phyloP scores from a whole-genome alignment of 2,113 vertebrate species.

The Seriola dumerili region DNA sequence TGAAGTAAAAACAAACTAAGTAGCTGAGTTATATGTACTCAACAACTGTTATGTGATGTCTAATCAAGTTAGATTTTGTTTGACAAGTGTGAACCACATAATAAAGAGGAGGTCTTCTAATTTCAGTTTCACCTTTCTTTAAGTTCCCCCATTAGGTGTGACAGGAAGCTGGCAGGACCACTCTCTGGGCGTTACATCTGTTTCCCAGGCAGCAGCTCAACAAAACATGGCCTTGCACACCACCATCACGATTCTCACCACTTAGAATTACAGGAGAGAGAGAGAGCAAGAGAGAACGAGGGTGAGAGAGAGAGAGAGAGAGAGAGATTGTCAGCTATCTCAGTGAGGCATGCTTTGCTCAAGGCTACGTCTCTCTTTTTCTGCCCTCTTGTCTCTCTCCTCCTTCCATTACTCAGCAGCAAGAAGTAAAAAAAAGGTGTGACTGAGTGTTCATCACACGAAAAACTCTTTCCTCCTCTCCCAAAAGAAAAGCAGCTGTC shows the following conservation, averaged over 20 bases:
- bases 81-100: constrained; percentile 12
- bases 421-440: constrained; percentile 65
- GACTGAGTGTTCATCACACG: constrained; percentile 63
- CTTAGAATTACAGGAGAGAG: constrained; percentile 53
- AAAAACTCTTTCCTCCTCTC: constrained; percentile 52
- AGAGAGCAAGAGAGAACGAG: constrained; percentile 10
- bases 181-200: constrained; percentile 72
- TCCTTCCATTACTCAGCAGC: constrained; percentile 74
- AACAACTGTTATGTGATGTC: neutral
- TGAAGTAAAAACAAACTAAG: neutral
- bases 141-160: constrained; percentile 52
- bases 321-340: constrained; percentile 70
- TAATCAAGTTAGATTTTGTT: neutral
- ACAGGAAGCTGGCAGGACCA: constrained; percentile 70
- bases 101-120: constrained; percentile 33
- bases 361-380: constrained; percentile 67
- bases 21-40: neutral
- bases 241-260: constrained; percentile 40
- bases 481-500: constrained; percentile 56
- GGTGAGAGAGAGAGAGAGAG: constrained; percentile 15
- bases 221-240: constrained; percentile 77
- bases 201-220: constrained; percentile 83
- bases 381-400: constrained; percentile 42
- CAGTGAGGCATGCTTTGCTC: constrained; percentile 68
- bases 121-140: constrained; percentile 59